Conservation (phyloP, 2,113 vertebrate genomes). For the Cinclus mexicanus region DNA sequence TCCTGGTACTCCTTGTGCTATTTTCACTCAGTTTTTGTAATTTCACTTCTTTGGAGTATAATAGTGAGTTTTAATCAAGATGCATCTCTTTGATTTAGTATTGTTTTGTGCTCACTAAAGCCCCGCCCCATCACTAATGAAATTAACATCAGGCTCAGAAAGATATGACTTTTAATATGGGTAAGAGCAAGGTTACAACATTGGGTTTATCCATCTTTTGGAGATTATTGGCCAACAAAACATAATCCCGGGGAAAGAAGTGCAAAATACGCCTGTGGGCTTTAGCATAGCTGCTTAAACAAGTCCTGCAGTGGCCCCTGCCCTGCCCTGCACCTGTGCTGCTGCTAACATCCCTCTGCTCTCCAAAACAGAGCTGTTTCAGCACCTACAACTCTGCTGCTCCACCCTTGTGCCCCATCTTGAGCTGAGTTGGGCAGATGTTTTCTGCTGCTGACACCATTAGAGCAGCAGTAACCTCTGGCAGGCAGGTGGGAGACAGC, state of each 20-base stretch:
- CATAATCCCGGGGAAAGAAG: background rate
- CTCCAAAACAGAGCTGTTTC: background rate
- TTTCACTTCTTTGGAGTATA: background rate
- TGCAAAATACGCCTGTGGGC: background rate
- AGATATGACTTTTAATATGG: background rate
- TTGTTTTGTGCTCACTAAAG: background rate
- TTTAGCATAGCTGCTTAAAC: background rate
- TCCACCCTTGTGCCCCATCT: background rate
- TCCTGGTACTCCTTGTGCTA: background rate
- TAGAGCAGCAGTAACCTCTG: constrained; percentile 38
- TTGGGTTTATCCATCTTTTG: background rate
- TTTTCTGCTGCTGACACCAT: background rate
- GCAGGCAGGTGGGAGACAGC: constrained; percentile 52
- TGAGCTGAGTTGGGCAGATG: background rate
- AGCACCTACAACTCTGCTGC: background rate
- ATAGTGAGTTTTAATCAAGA: background rate
- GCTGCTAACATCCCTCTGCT: background rate
- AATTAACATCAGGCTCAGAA: background rate
- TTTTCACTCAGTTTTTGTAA: background rate
- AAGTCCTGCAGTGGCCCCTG: background rate
- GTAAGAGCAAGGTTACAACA: background rate
- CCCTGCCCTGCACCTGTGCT: background rate
- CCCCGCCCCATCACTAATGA: background rate
- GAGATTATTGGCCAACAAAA: background rate
- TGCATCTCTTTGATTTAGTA: background rate